phyloP scores from a whole-genome alignment of 2,888 invertebrate genomes.

The Leucophenga montana region DNA sequence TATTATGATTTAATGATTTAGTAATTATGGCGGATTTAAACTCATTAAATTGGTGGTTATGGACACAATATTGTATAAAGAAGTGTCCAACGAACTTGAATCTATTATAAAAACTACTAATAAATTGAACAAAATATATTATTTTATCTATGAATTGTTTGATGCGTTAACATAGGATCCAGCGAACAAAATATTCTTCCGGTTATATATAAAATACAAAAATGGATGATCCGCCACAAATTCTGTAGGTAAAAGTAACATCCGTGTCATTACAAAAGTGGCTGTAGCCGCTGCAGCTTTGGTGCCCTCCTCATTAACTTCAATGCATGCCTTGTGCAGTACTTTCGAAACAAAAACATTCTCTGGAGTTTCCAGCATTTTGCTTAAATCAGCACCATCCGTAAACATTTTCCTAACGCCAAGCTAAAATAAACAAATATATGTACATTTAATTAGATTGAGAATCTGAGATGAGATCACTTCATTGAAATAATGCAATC shows the following conservation, averaged over 20 bases:
- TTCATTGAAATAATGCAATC: too few relatives aligned
- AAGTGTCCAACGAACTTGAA: too few relatives aligned
- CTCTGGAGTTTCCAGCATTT: constrained; percentile 75
- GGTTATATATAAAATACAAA: constrained; percentile 43
- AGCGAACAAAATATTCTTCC: constrained; percentile 40
- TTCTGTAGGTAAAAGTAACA: constrained; percentile 7
- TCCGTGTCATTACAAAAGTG: constrained; percentile 22
- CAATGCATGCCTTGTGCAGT: constrained; percentile 86
- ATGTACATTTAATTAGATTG: not conserved
- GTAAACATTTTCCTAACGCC: constrained; percentile 80
- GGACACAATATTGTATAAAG: too few relatives aligned
- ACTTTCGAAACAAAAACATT: constrained; percentile 79
- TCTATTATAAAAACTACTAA: too few relatives aligned
- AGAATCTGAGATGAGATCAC: not conserved
- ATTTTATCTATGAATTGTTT: not conserved
- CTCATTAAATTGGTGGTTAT: too few relatives aligned
- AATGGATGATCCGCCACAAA: constrained; percentile 40
- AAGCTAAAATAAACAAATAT: constrained; percentile 73
- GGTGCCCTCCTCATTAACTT: constrained; percentile 88
- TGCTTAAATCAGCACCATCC: constrained; percentile 77
- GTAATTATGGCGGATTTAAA: too few relatives aligned
- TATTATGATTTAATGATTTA: too few relatives aligned
- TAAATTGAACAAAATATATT: not conserved
- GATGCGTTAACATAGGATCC: constrained; percentile 38
- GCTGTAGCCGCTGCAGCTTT: constrained; percentile 85